A percentile compares a stretch with the other conserved stretches of the same genome.
phyloP scores from a whole-genome alignment of 2,797 vertebrate species.

The Pyrrhura leucotis region DNA sequence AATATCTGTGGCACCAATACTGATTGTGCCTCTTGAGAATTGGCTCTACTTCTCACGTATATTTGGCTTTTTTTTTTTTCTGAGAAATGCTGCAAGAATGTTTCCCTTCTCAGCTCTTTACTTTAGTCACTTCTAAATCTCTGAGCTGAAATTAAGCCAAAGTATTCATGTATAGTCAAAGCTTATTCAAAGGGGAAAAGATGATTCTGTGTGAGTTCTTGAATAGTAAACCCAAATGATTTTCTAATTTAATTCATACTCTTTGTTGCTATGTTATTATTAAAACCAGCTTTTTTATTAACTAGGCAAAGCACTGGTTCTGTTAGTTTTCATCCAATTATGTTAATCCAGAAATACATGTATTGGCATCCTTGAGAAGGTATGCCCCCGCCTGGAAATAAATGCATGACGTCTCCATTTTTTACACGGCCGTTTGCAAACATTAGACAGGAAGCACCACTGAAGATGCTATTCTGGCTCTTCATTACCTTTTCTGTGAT shows the following conservation, averaged over 20 bases:
- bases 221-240: not conserved
- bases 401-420: not conserved
- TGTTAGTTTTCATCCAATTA: not conserved
- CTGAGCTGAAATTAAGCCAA: not conserved
- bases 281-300: not conserved
- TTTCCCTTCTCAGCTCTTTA: not conserved
- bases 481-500: not conserved
- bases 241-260: not conserved
- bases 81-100: not conserved
- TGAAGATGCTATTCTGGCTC: not conserved
- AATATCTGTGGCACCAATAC: fast-evolving
- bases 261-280: not conserved
- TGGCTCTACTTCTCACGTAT: not conserved
- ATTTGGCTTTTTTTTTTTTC: not conserved
- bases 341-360: not conserved
- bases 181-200: not conserved
- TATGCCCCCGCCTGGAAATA: not conserved
- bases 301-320: not conserved
- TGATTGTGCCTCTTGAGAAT: not conserved
- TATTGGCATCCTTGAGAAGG: not conserved
- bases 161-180: not conserved
- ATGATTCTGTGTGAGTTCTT: not conserved
- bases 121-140: not conserved
- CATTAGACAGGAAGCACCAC: not conserved
- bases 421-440: not conserved